phyloP scores from a whole-genome alignment of 2,113 vertebrate species.

The Zapornia atra region DNA sequence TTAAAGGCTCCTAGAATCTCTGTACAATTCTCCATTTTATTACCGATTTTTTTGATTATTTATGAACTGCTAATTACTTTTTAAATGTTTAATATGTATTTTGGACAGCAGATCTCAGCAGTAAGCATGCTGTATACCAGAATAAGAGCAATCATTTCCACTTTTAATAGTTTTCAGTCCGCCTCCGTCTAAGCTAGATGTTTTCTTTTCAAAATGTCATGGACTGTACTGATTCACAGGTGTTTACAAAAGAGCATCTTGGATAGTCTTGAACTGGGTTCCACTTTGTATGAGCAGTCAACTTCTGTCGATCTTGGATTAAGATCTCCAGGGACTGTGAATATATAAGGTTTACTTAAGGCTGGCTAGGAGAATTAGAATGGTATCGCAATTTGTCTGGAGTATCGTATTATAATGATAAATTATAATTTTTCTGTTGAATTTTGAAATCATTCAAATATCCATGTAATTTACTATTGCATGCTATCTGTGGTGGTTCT shows the following conservation, averaged over 20 bases:
- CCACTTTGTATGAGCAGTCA: background rate
- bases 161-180: background rate
- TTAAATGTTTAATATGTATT: background rate
- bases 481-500: background rate
- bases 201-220: background rate
- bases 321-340: background rate
- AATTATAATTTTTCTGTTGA: background rate
- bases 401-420: background rate
- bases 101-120: background rate
- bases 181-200: fast-evolving
- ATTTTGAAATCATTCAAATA: background rate
- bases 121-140: background rate
- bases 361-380: background rate
- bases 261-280: background rate
- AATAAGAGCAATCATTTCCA: background rate
- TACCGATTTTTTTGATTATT: background rate
- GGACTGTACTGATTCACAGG: background rate
- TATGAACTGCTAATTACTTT: background rate
- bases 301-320: background rate
- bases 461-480: background rate
- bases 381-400: background rate
- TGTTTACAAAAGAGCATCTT: background rate
- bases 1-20: background rate
- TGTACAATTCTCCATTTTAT: background rate
- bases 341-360: background rate